Evolutionary conservation across 2,888 invertebrate species (phyloP).

Genomic region (Drosophila recens): DNA sequence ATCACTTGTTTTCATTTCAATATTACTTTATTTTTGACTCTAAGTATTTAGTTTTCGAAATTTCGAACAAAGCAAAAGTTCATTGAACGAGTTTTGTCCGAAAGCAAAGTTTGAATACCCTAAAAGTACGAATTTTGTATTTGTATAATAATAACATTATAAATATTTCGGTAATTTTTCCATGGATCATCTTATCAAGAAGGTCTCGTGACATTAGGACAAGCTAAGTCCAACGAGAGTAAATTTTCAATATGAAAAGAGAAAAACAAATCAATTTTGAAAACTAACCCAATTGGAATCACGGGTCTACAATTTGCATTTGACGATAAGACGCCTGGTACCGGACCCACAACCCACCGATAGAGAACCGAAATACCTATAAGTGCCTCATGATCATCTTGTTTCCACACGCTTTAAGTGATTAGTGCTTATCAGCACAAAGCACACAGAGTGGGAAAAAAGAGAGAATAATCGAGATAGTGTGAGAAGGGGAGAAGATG

Average conservation of each 20-base stretch:
- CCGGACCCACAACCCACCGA: constrained; percentile 21
- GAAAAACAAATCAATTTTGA: constrained; percentile 24
- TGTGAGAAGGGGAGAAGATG: constrained; percentile 22
- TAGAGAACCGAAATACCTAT: constrained; percentile 40
- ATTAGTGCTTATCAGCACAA: constrained; percentile 64
- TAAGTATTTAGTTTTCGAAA: constrained; percentile 3
- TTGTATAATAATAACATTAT: neutral
- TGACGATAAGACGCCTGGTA: constrained; percentile 39
- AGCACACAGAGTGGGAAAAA: constrained; percentile 48
- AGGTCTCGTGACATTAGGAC: constrained; percentile 33
- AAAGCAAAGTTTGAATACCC: constrained; percentile 45
- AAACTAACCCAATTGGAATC: constrained; percentile 54
- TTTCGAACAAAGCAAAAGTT: constrained; percentile 33
- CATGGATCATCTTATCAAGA: constrained; percentile 35
- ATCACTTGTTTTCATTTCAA: neutral
- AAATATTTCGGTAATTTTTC: constrained; percentile 14
- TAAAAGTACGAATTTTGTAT: neutral
- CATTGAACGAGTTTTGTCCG: constrained; percentile 44
- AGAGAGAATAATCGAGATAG: neutral
- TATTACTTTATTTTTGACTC: neutral
- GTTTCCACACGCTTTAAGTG: constrained; percentile 50
- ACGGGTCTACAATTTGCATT: constrained; percentile 65
- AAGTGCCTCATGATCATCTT: constrained; percentile 23
- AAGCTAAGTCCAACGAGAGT: constrained; percentile 20
- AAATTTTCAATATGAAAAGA: constrained; percentile 8